Conservation (phyloP, 2,797 vertebrate genomes). For the Phaenicophaeus curvirostris region DNA sequence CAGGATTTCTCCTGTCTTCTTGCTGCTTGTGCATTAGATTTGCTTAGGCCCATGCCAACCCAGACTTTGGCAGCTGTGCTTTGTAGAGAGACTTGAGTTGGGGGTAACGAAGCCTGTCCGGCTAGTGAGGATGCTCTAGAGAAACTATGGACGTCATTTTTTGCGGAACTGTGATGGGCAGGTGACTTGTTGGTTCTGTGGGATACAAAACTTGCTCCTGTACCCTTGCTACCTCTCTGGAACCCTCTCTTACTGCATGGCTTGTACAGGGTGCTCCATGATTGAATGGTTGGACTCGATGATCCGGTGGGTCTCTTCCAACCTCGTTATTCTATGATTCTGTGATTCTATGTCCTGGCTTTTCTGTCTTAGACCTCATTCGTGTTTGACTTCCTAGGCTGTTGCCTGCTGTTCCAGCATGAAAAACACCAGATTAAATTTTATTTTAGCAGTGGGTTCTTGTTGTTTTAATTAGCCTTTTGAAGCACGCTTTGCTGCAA, state of each 20-base stretch:
- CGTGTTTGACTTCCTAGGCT: background rate
- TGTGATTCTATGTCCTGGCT: too few relatives aligned
- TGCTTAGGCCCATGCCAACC: background rate
- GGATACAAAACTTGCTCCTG: background rate
- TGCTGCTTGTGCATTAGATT: background rate
- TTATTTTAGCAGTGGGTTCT: slow-evolving; percentile 8
- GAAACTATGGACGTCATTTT: background rate
- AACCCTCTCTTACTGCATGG: background rate
- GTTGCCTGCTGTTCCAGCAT: background rate
- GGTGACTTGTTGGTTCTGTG: background rate
- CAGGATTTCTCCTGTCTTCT: background rate
- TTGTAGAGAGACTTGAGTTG: background rate
- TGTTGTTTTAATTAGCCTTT: slow-evolving; percentile 56
- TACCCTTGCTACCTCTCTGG: background rate
- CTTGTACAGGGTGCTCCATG: background rate
- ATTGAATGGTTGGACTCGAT: too few relatives aligned
- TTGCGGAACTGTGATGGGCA: accelerated
- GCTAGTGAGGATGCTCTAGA: background rate
- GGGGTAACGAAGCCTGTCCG: background rate
- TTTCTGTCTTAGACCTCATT: background rate
- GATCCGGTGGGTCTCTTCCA: too few relatives aligned
- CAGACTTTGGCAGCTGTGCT: background rate
- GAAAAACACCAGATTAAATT: background rate
- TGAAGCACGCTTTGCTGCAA: background rate
- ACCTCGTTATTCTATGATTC: too few relatives aligned